Conservation (phyloP, 2,113 vertebrate species). For the Arenaria interpres region DNA sequence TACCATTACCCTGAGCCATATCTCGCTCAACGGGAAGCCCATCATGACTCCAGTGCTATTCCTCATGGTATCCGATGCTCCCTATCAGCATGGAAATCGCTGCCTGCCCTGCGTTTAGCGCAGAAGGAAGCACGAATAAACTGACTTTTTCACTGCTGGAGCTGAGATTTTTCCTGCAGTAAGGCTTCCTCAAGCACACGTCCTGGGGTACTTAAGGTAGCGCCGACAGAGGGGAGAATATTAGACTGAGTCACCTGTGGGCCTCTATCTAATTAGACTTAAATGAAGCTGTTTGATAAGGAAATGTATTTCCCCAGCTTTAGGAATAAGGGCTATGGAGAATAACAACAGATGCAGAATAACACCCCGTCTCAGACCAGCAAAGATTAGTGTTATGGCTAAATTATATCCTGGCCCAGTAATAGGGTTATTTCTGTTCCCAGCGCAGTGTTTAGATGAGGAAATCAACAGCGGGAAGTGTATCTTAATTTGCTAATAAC, state of each 20-base stretch:
- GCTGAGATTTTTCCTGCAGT: neutral
- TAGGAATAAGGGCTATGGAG: conserved; percentile 30
- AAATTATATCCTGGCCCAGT: conserved; percentile 56
- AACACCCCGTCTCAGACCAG: conserved; percentile 39
- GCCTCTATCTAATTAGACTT: conserved; percentile 72
- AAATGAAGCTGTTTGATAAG: conserved; percentile 62
- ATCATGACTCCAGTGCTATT: neutral
- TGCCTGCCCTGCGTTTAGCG: neutral
- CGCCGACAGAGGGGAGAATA: conserved; percentile 2
- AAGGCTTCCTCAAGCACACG: conserved; percentile 45
- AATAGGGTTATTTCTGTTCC: conserved; percentile 67
- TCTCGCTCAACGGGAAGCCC: neutral
- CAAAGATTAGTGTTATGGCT: conserved; percentile 54
- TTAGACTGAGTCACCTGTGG: conserved; percentile 34
- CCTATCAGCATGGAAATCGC: neutral
- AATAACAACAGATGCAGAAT: conserved; percentile 41
- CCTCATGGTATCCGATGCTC: neutral
- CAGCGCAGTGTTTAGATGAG: conserved; percentile 55
- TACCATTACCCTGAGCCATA: neutral
- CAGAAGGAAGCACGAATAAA: neutral
- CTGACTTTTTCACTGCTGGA: conserved; percentile 27
- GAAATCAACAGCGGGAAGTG: conserved; percentile 58
- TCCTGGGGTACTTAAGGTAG: conserved; percentile 36
- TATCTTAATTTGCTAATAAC: conserved; percentile 76
- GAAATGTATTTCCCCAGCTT: conserved; percentile 48